phyloP scores from a whole-genome alignment of 2,113 vertebrate species.

The Vombatus ursinus region DNA sequence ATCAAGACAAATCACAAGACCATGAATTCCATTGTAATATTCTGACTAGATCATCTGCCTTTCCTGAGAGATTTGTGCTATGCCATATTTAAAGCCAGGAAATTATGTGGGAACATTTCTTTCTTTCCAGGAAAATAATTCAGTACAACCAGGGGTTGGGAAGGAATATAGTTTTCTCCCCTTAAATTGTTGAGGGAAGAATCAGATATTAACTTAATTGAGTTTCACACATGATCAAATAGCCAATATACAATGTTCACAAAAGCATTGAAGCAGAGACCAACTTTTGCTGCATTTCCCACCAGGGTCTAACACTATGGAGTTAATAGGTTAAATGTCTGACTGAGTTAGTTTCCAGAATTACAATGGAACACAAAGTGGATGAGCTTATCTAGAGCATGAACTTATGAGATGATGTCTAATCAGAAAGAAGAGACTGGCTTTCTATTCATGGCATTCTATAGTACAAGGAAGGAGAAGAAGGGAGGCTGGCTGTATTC shows the following conservation, averaged over 20 bases:
- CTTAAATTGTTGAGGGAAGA: not conserved
- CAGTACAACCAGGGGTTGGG: not conserved
- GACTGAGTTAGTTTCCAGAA: conserved; percentile 70
- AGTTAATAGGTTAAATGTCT: conserved; percentile 65
- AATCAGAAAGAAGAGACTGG: conserved; percentile 61
- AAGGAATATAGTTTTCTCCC: not conserved
- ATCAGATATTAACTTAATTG: not conserved
- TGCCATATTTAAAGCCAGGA: not conserved
- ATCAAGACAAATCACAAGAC: not conserved
- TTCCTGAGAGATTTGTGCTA: not conserved
- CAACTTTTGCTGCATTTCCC: conserved; percentile 25
- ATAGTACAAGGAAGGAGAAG: conserved; percentile 41
- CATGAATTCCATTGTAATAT: not conserved
- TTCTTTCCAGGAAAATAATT: not conserved
- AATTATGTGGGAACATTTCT: not conserved
- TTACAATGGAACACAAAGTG: conserved; percentile 74
- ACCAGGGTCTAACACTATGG: not conserved
- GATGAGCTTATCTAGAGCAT: conserved; percentile 65
- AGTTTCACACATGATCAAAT: not conserved
- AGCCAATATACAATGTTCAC: not conserved
- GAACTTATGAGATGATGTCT: conserved; percentile 68
- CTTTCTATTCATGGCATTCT: conserved; percentile 63
- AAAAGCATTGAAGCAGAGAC: too few species aligned
- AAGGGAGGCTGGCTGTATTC: conserved; percentile 43
- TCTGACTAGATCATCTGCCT: not conserved